Percentiles rank a stretch among this genome's conserved stretches.
Conservation (phyloP, 2,797 vertebrate species). For the Odontamblyopus rebecca region DNA sequence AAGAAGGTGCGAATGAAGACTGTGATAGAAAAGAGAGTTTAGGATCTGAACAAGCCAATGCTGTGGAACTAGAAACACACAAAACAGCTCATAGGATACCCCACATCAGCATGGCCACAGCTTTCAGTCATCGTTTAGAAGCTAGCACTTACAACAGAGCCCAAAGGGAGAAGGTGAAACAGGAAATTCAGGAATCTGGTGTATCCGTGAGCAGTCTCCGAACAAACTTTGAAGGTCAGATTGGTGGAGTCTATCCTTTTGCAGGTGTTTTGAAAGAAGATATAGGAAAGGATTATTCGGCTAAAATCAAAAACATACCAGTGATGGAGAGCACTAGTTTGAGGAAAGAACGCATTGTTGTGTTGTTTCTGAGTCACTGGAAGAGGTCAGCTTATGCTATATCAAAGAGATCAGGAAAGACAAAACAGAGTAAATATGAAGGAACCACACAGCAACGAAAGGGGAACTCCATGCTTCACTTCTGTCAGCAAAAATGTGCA, state of each 20-base stretch:
- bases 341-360: conserved; percentile 90
- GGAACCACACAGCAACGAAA: conserved; percentile 23
- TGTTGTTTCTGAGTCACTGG: conserved; percentile 94
- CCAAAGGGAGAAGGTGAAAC: conserved; percentile 72
- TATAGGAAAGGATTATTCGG: conserved; percentile 27
- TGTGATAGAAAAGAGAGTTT: conserved; percentile 25
- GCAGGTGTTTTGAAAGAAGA: conserved; percentile 60
- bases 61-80: conserved; percentile 10
- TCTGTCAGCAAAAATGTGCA: conserved; percentile 79
- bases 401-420: conserved; percentile 67
- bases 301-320: conserved; percentile 8
- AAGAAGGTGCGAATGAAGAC: conserved; percentile 37
- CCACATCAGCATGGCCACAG: conserved; percentile 69
- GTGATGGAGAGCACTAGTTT: conserved; percentile 78
- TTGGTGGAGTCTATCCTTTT: conserved; percentile 71
- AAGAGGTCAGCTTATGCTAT: conserved; percentile 86
- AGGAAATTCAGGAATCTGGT: conserved; percentile 87
- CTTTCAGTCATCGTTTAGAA: conserved; percentile 72
- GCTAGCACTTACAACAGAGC: conserved; percentile 65
- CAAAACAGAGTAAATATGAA: conserved; percentile 49
- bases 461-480: conserved; percentile 67
- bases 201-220: conserved; percentile 86
- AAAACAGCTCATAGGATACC: conserved; percentile 61
- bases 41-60: conserved; percentile 14
- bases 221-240: conserved; percentile 85